Conservation (phyloP, 2,797 vertebrate species). For the Sorex maritimensis region DNA sequence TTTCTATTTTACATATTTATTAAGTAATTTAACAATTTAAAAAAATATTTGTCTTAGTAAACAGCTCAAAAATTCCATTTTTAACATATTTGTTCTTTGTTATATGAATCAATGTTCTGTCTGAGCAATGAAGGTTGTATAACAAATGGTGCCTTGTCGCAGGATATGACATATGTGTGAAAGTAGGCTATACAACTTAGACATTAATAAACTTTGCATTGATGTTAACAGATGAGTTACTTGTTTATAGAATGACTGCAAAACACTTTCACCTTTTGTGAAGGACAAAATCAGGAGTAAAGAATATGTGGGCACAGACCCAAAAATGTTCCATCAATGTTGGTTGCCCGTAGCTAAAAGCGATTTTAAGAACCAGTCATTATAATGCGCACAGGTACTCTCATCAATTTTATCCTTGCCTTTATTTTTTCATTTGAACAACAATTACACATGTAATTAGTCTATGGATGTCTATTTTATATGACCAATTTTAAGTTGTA, state of each 20-base stretch:
- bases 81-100: conserved; percentile 63
- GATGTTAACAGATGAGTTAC: conserved; percentile 84
- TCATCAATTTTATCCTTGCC: not conserved
- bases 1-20: conserved; percentile 43
- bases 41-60: conserved; percentile 48
- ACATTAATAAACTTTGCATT: conserved; percentile 83
- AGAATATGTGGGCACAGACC: not conserved
- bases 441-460: not conserved
- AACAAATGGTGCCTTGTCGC: conserved; percentile 80
- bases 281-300: conserved; percentile 63
- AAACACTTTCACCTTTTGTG: conserved; percentile 36
- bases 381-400: conserved; percentile 11
- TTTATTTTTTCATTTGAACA: not conserved
- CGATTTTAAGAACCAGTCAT: not conserved
- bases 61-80: conserved; percentile 81
- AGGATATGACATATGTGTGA: conserved; percentile 82
- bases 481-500: no score
- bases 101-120: conserved; percentile 81
- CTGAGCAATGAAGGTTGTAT: conserved; percentile 77
- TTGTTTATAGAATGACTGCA: conserved; percentile 66
- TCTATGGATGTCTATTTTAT: no score
- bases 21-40: conserved; percentile 67
- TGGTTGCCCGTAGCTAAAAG: not conserved
- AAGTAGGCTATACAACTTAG: conserved; percentile 75
- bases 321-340: not conserved